phyloP scores from a whole-genome alignment of 2,888 invertebrate species.

The Ischnus inquisitorius region DNA sequence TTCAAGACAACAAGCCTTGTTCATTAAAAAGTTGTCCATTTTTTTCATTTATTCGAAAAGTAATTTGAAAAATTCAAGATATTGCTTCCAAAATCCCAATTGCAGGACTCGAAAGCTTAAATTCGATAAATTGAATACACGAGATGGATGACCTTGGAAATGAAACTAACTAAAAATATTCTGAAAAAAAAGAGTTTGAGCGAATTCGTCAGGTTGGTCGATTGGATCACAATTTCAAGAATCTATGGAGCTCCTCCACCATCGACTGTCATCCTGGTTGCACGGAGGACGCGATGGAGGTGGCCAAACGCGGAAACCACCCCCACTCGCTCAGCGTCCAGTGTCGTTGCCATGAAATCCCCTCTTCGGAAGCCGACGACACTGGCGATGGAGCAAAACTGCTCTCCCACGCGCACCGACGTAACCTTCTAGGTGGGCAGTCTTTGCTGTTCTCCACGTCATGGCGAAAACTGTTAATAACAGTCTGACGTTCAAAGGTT shows the following conservation, averaged over 20 bases:
- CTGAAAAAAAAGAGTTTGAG: not conserved
- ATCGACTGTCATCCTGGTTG: slow-evolving; percentile 81
- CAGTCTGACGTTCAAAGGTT: slow-evolving; percentile 77
- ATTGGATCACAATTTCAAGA: slow-evolving; percentile 37
- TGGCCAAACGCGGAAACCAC: slow-evolving; percentile 79
- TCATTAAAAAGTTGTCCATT: too few relatives aligned
- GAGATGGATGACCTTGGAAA: not conserved
- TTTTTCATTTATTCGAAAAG: too few relatives aligned
- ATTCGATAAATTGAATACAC: not conserved
- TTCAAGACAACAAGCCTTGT: not conserved
- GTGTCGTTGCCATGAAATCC: slow-evolving; percentile 66
- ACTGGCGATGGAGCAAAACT: not conserved
- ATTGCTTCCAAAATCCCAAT: too few relatives aligned
- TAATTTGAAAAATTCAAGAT: too few relatives aligned
- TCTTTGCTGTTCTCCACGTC: slow-evolving; percentile 18
- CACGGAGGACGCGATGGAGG: slow-evolving; percentile 80
- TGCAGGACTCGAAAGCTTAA: too few relatives aligned
- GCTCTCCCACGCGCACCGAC: slow-evolving; percentile 31
- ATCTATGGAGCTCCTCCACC: slow-evolving; percentile 75
- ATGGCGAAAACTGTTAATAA: slow-evolving; percentile 74
- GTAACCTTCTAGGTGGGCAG: slow-evolving; percentile 65
- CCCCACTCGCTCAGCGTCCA: slow-evolving; percentile 75
- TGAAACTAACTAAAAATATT: not conserved
- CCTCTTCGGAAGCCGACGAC: slow-evolving; percentile 67
- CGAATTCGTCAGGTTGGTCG: not conserved